Base-by-base conservation (phyloP, 2,113 vertebrate genomes). In the Scartelaos histophorus region DNA sequence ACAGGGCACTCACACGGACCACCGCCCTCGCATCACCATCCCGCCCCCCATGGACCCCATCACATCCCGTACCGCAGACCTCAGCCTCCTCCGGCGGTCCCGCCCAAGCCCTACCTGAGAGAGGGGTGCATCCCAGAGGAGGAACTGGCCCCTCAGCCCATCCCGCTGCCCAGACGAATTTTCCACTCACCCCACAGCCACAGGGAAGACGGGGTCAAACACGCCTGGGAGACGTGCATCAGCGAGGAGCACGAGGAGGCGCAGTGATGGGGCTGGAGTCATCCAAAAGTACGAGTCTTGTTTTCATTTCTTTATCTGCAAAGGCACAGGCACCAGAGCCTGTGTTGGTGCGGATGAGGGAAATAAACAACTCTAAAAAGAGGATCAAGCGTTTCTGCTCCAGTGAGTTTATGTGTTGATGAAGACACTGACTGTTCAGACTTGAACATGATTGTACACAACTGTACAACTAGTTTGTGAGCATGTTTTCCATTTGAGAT, bases 171-270 rank as follows among this genome's bases (percentile, higher is more conserved):
- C 60, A 88, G 91, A 67, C 84, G 91, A 80, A 93, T 94, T 85
- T 94, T 96, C 56, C 93, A 97, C 22, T 94, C 96, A 3, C 94
- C 93, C 24, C 93, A 95, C 29, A 92, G 90, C 67, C 88, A 88
- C 79, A 95, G 96, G 79, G 96, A 97, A 6, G 96, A 96, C 67
- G 95, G 93, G 80, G 95, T 94, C 65, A 95, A 96, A 82, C 94
- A 96, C 70, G 89, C 95, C 2, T 98, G 97, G 97, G 96, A 97
- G 89, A 96, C 97, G 3, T 92, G 95, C 91, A 95, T 97, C 88
- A 92, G 93, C 0, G 95, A 97, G 88, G 96, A 96, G 89, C 96
- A 96, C 85, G 86, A 90, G 87, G 87, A 87, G 80, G 56, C 83
- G 2, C 87, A 89, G 88, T 91, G 85, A 90, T 68, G 58, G 45